Percentiles rank a stretch among this genome's conserved stretches.
These are phyloP conservation scores for Saimiri boliviensis DNA, from an alignment of 2,113 vertebrate species.

Conservation along the genomic window DNA sequence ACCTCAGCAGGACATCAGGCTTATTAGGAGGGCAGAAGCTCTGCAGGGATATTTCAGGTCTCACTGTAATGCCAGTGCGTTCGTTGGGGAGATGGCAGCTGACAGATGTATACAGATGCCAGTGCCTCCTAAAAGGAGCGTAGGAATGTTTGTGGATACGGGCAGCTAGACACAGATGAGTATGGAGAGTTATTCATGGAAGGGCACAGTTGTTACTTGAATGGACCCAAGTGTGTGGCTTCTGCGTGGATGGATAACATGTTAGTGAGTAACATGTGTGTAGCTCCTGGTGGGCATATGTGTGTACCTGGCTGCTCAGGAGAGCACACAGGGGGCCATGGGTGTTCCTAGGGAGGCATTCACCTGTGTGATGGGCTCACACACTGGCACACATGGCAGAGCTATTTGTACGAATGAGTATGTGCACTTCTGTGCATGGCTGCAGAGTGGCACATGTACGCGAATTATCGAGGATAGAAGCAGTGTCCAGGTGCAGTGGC, in stretches of 20 bases:
- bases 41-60: conserved; percentile 16
- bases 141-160: rapidly evolving
- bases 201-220: background rate
- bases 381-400: background rate
- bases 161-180: background rate
- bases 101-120: conserved; percentile 11
- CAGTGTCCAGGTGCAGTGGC: background rate
- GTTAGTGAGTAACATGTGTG: background rate
- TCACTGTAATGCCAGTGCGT: conserved; percentile 48
- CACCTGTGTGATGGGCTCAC: background rate
- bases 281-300: background rate
- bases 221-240: too few relatives aligned
- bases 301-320: background rate
- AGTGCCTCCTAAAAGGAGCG: background rate
- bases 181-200: rapidly evolving
- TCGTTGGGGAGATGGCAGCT: background rate
- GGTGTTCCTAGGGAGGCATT: background rate
- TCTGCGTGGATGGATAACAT: too few relatives aligned
- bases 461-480: background rate
- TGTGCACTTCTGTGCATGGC: background rate
- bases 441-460: background rate
- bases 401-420: background rate
- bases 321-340: background rate
- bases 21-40: conserved; percentile 42
- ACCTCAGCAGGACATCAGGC: conserved; percentile 40